Base-by-base conservation (phyloP, 2,888 invertebrate genomes). In the Diaprepes abbreviatus region DNA sequence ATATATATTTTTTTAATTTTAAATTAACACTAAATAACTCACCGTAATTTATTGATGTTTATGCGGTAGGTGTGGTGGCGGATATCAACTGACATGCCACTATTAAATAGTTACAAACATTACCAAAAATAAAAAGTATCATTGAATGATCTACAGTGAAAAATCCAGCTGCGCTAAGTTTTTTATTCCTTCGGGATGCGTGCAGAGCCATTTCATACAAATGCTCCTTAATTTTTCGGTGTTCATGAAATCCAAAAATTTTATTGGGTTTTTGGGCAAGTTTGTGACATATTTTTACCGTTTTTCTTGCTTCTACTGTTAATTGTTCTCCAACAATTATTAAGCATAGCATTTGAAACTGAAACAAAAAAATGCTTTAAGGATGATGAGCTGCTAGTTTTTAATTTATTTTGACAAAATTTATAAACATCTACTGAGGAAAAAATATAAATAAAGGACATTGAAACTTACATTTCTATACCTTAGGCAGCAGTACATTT, bases 91-190 rank as follows among this genome's bases (percentile, higher is more conserved):
- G 64, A 45, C 17, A 68, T 5, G 50, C 31, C n/a, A 62, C 63
- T 36, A 68, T 68, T 9, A 68, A 24, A 43, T 62, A 68, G 38
- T 36, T 54, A 24, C 64, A 65, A 5, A 65, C 3, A 48, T 45
- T 69, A 14, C 43, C 43, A 1, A 69, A 2, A 24, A 65, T 52
- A 33, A 69, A 69, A 6, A 69, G n/a, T 1, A 69, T 69, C 69
- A 69, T 69, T 9, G 69, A 48, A 54, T 58, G 50, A 52, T 69
- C 35, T 17, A 69, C 43, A 5, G 28, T 16, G 35, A 69, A 69
- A 28, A 69, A 59, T 10, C 64, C 69, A 3, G 57, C 35, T 28
- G 64, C 64, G 3, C 52, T 57, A 14, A 65, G 3, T 28, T 52
- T 40, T 2, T 33, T 33, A 14, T 3, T 24, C 17, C 65, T 54